Percentiles rank a stretch among this genome's conserved stretches.
Evolutionary conservation across 2,888 invertebrate genomes (phyloP).

Genomic region (Agriopis marginaria): DNA sequence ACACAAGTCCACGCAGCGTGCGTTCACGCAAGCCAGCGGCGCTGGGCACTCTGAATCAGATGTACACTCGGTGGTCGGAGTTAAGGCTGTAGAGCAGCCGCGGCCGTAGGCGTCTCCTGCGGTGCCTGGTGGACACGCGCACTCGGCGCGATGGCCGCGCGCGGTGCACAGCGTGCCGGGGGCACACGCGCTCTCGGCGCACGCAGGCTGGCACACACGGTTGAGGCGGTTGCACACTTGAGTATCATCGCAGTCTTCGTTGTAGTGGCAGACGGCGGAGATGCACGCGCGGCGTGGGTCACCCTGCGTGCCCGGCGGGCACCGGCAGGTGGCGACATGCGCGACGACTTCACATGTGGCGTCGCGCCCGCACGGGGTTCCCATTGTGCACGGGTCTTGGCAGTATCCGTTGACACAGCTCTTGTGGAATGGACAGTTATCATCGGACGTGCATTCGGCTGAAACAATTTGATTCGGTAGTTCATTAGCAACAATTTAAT

Average conservation of each 20-base stretch:
- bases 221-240: conserved; percentile 95
- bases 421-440: conserved; percentile 94
- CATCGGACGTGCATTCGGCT: conserved; percentile 93
- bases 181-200: conserved; percentile 93
- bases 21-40: conserved; percentile 91
- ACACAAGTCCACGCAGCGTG: conserved; percentile 92
- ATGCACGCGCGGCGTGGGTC: conserved; percentile 93
- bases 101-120: conserved; percentile 92
- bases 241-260: conserved; percentile 94
- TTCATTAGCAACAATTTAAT: neutral
- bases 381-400: conserved; percentile 90
- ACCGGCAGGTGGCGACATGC: conserved; percentile 93
- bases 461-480: conserved; percentile 50
- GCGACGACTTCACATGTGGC: conserved; percentile 91
- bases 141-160: conserved; percentile 91
- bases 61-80: conserved; percentile 87
- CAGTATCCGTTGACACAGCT: conserved; percentile 93
- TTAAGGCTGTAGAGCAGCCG: conserved; percentile 68
- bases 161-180: conserved; percentile 91
- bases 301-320: conserved; percentile 94
- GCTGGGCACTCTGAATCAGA: conserved; percentile 92
- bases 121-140: conserved; percentile 91
- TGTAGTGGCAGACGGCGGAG: conserved; percentile 93
- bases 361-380: conserved; percentile 91
- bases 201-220: conserved; percentile 93